Conservation (phyloP, 2,113 vertebrate genomes). For the Gracilinanus agilis region DNA sequence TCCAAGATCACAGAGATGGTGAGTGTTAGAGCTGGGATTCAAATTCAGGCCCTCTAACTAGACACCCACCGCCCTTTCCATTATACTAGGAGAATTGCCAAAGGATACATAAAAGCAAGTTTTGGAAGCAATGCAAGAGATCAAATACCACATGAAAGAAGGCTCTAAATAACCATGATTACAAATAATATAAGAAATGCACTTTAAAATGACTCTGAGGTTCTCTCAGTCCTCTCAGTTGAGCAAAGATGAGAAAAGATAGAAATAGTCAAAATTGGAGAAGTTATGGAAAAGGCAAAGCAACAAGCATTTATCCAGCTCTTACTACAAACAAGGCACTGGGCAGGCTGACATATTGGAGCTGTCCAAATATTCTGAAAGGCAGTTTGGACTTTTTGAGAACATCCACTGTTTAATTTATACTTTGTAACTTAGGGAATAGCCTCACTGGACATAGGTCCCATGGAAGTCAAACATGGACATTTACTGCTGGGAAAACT, state of each 20-base stretch:
- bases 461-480: no score
- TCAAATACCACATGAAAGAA: background rate
- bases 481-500: no score
- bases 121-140: background rate
- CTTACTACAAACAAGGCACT: background rate
- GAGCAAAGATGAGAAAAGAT: background rate
- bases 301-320: background rate
- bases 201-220: background rate
- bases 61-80: no score
- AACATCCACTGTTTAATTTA: background rate
- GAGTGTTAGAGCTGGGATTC: background rate
- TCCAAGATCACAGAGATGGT: background rate
- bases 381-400: background rate
- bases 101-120: background rate
- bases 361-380: background rate
- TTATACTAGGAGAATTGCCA: background rate
- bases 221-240: background rate
- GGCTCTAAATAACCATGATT: background rate
- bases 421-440: no score
- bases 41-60: no score
- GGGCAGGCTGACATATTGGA: background rate
- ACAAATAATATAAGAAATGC: background rate
- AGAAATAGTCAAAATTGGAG: background rate
- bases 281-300: background rate
- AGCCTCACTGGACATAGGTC: no score